Evolutionary conservation across 2,113 vertebrate species (phyloP).

Genomic region (Meles meles): DNA sequence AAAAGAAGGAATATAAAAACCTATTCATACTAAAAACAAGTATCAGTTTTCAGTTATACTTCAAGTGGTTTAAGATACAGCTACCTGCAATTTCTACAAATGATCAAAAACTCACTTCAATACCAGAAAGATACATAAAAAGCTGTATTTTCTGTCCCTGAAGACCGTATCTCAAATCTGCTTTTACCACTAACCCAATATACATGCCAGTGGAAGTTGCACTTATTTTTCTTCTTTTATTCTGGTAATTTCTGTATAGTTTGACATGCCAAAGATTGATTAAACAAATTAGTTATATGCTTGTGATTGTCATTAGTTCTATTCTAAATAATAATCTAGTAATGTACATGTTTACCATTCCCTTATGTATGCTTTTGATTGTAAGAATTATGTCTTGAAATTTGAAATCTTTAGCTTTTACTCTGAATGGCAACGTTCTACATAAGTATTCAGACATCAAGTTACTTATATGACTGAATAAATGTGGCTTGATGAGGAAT

Average conservation of each 20-base stretch:
- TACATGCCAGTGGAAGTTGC: not conserved
- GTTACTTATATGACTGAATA: not conserved
- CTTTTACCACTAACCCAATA: not conserved
- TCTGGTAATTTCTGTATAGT: not conserved
- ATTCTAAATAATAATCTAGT: not conserved
- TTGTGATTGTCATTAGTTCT: not conserved
- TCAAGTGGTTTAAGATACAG: slow-evolving; percentile 8
- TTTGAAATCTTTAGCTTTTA: not conserved
- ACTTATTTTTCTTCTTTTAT: not conserved
- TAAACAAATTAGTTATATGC: not conserved
- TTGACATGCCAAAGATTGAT: not conserved
- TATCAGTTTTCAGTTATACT: not conserved
- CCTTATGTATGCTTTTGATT: not conserved
- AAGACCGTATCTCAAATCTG: not conserved
- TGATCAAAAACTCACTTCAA: slow-evolving; percentile 5
- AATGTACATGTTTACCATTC: not conserved
- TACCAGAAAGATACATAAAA: not conserved
- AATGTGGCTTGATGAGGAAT: not conserved
- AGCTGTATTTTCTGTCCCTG: not conserved
- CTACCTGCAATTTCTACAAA: not conserved
- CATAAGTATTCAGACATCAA: not conserved
- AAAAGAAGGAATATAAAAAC: not conserved
- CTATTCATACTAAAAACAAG: not conserved
- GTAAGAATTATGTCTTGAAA: not conserved
- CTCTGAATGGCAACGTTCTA: not conserved